Conservation (phyloP, 2,888 invertebrate species). For the Spialia ferax region DNA sequence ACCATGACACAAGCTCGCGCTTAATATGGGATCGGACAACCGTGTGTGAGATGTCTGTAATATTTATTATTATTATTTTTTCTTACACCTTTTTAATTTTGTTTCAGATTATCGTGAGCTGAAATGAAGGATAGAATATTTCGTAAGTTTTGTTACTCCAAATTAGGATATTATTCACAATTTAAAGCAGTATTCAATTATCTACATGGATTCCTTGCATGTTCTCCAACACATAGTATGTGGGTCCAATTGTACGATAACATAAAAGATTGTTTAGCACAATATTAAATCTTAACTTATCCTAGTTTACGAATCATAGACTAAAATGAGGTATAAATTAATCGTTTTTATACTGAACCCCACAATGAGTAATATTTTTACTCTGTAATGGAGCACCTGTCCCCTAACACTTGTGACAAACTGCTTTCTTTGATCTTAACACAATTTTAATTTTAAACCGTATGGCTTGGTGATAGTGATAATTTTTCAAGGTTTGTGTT, state of each 20-base stretch:
- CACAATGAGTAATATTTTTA: conserved; percentile 41
- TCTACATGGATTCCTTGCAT: no score
- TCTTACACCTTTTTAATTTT: conserved; percentile 29
- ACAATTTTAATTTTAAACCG: conserved; percentile 5
- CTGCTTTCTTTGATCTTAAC: conserved; percentile 45
- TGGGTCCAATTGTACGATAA: conserved; percentile 12
- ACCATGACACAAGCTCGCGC: no score
- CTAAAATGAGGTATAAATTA: conserved; percentile 18
- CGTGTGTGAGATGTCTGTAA: no score
- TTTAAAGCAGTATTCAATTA: no score
- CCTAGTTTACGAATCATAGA: conserved; percentile 2
- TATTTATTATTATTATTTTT: no score
- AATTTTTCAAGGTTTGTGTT: conserved; percentile 9
- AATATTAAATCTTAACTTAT: conserved; percentile 10
- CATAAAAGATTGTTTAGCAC: conserved; percentile 24
- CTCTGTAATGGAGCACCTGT: conserved; percentile 33
- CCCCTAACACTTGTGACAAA: conserved; percentile 47
- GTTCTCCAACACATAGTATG: neutral
- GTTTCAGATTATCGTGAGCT: conserved; percentile 68
- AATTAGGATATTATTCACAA: neutral
- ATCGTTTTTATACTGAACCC: conserved; percentile 36
- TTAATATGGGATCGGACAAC: no score
- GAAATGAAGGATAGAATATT: conserved; percentile 74
- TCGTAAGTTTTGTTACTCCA: conserved; percentile 40
- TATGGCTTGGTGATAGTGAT: conserved; percentile 10